Base-by-base conservation (phyloP, 2,888 invertebrate species). In the Phengaris arion region DNA sequence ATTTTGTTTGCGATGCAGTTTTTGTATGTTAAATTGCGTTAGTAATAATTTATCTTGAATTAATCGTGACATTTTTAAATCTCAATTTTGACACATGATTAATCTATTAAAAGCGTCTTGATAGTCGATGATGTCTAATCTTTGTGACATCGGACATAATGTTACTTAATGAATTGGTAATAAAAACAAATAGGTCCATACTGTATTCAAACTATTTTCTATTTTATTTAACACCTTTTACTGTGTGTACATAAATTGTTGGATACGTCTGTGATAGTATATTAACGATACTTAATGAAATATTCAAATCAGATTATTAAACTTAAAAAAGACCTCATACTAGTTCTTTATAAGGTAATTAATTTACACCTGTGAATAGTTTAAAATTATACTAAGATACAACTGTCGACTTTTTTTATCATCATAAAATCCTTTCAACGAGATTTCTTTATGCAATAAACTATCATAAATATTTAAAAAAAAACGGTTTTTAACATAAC, bases 301-400 rank as follows among this genome's bases (percentile, higher is more conserved):
- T 64, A 64, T 64, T 64, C 35, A 64, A 64, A 64, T 64, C 64
- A 64, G 64, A 64, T 64, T 35, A 64, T 64, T 35, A 64, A 64
- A 45, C 64, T 45, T 64, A 45, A 64, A 64, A 64, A 35, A 64
- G 35, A 64, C 12, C 64, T 64, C 64, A 35, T 35, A 22, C 22
- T 22, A 5, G 64, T 45, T 64, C 7, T 64, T 64, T 64, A 45
- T 45, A 45, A 6, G 64, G 45, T 35, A 35, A 35, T 35, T 64
- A 64, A 35, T 64, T 64, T 64, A 64, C 64, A 45, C 12, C 6
- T 12, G 35, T 64, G 64, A 45, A 64, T 64, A 45, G 35, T 64
- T 48, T 35, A 12, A 64, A 64, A 64, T 64, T 64, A 64, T 64
- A 13, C 64, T 2, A 59, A 9, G 10, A 59, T 59, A 59, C 9